Evolutionary conservation across 2,888 invertebrate genomes (phyloP).

Genomic region (Esperia sulphurella): DNA sequence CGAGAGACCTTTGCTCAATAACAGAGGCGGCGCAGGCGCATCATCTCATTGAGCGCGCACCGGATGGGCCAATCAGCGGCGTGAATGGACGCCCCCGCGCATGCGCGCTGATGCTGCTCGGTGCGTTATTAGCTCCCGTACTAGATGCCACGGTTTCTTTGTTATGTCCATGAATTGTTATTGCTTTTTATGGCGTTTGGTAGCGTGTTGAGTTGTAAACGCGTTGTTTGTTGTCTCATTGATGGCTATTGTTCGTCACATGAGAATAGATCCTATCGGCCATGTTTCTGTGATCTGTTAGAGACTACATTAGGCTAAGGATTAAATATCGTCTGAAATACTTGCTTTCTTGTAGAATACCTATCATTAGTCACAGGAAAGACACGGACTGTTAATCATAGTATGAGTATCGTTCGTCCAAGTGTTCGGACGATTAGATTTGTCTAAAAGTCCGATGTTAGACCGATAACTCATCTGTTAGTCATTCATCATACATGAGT

Average conservation of each 20-base stretch:
- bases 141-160: slow-evolving; percentile 67
- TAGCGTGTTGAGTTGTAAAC: slow-evolving; percentile 62
- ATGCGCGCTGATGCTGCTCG: slow-evolving; percentile 44
- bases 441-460: too few relatives aligned
- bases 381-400: too few relatives aligned
- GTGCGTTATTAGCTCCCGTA: slow-evolving; percentile 67
- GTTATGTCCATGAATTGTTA: slow-evolving; percentile 71
- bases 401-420: too few relatives aligned
- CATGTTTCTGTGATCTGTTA: neutral
- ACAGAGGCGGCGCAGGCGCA: slow-evolving; percentile 68
- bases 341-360: too few relatives aligned
- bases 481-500: too few relatives aligned
- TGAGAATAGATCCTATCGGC: slow-evolving; percentile 30
- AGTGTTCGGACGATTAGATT: too few relatives aligned
- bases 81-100: slow-evolving; percentile 78
- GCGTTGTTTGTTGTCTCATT: slow-evolving; percentile 54
- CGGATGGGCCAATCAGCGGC: slow-evolving; percentile 78
- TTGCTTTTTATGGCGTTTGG: slow-evolving; percentile 62
- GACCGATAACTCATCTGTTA: too few relatives aligned
- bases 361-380: too few relatives aligned
- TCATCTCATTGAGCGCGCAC: slow-evolving; percentile 77
- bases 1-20: slow-evolving; percentile 76
- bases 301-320: too few relatives aligned
- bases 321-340: too few relatives aligned
- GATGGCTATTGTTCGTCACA: slow-evolving; percentile 50